A percentile compares a stretch with the other conserved stretches of the same genome.
These are phyloP conservation scores for Gila robusta DNA, from an alignment of 2,797 vertebrate species.

Conservation along the genomic window DNA sequence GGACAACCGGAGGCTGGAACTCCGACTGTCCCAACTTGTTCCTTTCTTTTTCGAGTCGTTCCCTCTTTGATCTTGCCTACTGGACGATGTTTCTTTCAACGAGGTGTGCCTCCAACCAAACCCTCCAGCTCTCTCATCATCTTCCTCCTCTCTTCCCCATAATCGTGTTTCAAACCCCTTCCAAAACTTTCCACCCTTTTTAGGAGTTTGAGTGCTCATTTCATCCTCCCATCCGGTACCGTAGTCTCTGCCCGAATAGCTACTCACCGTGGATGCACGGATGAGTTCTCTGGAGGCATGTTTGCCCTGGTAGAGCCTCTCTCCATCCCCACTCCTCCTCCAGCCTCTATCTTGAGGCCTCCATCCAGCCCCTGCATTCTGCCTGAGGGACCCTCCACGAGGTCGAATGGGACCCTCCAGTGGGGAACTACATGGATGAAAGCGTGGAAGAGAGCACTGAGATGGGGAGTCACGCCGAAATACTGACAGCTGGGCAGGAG, in stretches of 20 bases:
- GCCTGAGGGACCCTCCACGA: conserved; percentile 79
- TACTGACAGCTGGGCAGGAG: conserved; percentile 80
- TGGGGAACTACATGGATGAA: conserved; percentile 70
- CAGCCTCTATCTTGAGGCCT: conserved; percentile 62
- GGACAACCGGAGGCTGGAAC: conserved; percentile 78
- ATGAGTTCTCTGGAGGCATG: conserved; percentile 83
- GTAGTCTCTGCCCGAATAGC: conserved; percentile 77
- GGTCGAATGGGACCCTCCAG: conserved; percentile 71
- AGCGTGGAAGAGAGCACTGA: conserved; percentile 82
- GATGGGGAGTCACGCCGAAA: conserved; percentile 81
- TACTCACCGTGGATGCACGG: conserved; percentile 82
- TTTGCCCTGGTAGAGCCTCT: conserved; percentile 83
- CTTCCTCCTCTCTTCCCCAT: conserved; percentile 77
- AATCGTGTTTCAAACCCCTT: conserved; percentile 78
- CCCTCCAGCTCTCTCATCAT: conserved; percentile 74
- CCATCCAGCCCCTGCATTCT: conserved; percentile 66
- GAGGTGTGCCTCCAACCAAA: conserved; percentile 76
- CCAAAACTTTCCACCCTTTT: conserved; percentile 75
- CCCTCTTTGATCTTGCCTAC: conserved; percentile 71
- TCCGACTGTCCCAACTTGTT: conserved; percentile 75
- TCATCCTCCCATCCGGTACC: conserved; percentile 73
- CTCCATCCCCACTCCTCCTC: conserved; percentile 69
- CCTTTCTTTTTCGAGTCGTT: conserved; percentile 69
- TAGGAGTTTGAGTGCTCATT: conserved; percentile 61
- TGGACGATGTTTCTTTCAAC: conserved; percentile 67